These are phyloP conservation scores for Cryptops parisi DNA, from an alignment of 2,888 invertebrate species.

Conservation along the genomic window DNA sequence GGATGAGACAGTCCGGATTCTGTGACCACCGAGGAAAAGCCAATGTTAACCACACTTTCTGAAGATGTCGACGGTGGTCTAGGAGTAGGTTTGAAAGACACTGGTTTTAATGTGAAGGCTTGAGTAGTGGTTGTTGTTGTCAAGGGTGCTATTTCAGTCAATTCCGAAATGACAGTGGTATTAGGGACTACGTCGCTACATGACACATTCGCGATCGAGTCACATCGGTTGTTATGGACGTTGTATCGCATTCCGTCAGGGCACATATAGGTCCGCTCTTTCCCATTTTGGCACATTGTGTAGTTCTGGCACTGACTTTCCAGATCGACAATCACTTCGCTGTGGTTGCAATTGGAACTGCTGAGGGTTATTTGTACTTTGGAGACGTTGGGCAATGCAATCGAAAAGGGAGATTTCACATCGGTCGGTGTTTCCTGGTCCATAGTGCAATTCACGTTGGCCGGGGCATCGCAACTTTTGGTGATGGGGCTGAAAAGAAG, in stretches of 20 bases:
- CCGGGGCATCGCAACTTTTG: conserved; percentile 20
- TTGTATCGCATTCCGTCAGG: conserved; percentile 2
- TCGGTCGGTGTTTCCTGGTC: background rate
- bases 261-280: conserved; percentile 9
- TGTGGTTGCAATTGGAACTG: background rate
- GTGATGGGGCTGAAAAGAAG: conserved; percentile 20
- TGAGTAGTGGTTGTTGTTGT: background rate
- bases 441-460: conserved; percentile 19
- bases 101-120: too few species aligned
- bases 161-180: too few species aligned
- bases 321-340: background rate
- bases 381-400: background rate
- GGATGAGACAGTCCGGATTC: background rate
- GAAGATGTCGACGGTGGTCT: background rate
- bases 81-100: too few species aligned
- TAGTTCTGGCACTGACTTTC: conserved; percentile 17
- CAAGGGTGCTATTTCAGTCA: too few species aligned
- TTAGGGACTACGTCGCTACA: background rate
- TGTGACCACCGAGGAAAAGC: background rate
- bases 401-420: background rate
- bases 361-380: background rate
- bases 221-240: background rate
- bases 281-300: conserved; percentile 17
- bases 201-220: background rate
- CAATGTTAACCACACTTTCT: too few species aligned